phyloP scores from a whole-genome alignment of 1,140 invertebrate genomes.

The Metopolophium dirhodum region DNA sequence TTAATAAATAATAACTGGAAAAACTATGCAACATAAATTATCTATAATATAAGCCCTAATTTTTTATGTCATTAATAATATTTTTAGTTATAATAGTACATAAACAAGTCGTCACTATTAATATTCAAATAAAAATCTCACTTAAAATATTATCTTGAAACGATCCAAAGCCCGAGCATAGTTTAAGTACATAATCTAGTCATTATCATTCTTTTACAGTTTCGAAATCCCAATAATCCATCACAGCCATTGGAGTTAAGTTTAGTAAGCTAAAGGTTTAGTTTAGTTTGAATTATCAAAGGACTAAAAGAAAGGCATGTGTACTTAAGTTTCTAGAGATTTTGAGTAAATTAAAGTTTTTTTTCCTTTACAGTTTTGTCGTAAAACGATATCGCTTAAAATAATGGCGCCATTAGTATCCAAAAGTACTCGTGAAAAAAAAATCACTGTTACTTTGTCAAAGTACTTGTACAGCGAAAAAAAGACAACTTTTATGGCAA shows the following conservation, averaged over 20 bases:
- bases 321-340: neutral
- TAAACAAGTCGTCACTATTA: neutral
- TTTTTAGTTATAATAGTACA: neutral
- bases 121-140: neutral
- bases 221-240: conserved; percentile 12
- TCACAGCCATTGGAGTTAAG: neutral
- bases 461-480: neutral
- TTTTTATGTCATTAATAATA: neutral
- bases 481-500: conserved; percentile 13
- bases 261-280: neutral
- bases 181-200: neutral
- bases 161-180: neutral
- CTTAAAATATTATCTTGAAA: neutral
- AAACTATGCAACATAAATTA: neutral
- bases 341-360: conserved; percentile 33
- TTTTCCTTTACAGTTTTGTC: conserved; percentile 19
- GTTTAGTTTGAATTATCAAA: neutral
- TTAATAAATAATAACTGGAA: neutral
- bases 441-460: conserved; percentile 41
- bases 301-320: neutral
- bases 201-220: neutral
- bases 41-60: neutral
- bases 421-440: conserved; percentile 20
- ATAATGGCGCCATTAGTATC: conserved; percentile 33
- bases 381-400: conserved; percentile 39